Percentiles rank a stretch among this genome's conserved stretches.
phyloP scores from a whole-genome alignment of 2,113 vertebrate genomes.

The Cynocephalus volans region DNA sequence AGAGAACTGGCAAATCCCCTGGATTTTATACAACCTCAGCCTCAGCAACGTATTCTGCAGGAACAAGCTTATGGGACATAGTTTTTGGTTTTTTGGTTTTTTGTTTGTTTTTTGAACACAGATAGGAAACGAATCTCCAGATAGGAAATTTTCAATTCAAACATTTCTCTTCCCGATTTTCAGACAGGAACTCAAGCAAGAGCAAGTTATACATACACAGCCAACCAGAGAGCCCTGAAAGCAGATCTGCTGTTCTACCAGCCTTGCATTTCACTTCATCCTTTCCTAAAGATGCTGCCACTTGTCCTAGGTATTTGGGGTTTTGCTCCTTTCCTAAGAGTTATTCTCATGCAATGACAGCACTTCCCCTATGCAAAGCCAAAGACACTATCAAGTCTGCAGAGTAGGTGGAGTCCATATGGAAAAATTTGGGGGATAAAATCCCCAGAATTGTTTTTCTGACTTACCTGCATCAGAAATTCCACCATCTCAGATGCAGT shows the following conservation, averaged over 20 bases:
- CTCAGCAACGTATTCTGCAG: neutral
- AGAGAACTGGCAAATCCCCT: neutral
- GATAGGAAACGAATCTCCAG: neutral
- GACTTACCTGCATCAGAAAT: neutral
- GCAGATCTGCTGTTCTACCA: neutral
- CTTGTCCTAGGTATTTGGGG: neutral
- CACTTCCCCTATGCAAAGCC: neutral
- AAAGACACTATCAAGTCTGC: neutral
- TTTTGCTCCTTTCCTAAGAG: neutral
- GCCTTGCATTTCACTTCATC: neutral
- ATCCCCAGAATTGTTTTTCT: neutral
- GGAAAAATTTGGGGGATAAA: neutral
- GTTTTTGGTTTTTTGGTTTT: too few relatives aligned
- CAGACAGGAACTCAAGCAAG: neutral
- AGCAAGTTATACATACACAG: neutral
- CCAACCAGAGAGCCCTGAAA: neutral
- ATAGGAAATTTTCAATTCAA: neutral
- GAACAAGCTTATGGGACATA: neutral
- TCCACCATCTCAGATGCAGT: neutral
- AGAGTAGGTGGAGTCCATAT: neutral
- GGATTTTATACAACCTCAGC: slow-evolving; percentile 19
- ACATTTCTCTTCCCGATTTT: neutral
- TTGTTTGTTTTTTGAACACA: too few relatives aligned
- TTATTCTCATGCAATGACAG: neutral
- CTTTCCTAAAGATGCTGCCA: neutral